These are phyloP conservation scores for Bombus vancouverensis DNA, from an alignment of 1,140 invertebrate species.

Conservation along the genomic window DNA sequence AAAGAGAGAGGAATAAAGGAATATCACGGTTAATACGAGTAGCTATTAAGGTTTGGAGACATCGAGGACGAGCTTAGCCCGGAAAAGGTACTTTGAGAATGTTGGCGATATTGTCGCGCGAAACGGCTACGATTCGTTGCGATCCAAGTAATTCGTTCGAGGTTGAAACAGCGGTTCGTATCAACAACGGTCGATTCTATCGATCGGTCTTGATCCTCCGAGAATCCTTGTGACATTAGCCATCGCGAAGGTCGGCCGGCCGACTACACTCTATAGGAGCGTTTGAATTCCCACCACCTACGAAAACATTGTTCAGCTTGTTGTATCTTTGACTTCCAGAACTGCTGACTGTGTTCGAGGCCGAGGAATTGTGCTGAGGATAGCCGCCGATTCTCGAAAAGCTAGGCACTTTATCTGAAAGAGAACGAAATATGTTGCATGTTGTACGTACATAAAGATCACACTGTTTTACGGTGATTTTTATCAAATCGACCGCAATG, in stretches of 20 bases:
- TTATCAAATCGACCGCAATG: too few relatives aligned
- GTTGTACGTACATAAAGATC: background rate
- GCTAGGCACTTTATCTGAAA: conserved; percentile 79
- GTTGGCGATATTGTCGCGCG: conserved; percentile 20
- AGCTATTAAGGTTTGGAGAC: background rate
- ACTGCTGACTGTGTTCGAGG: conserved; percentile 80
- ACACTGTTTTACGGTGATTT: too few relatives aligned
- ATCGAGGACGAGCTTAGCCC: background rate
- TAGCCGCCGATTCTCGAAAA: conserved; percentile 77
- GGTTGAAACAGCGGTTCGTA: background rate
- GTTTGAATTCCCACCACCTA: conserved; percentile 73
- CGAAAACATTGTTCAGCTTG: conserved; percentile 79
- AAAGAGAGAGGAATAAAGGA: background rate
- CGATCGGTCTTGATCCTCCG: background rate
- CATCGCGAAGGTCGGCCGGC: conserved; percentile 77
- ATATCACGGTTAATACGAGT: background rate
- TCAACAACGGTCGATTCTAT: background rate
- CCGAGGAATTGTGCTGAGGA: conserved; percentile 78
- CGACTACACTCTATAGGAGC: conserved; percentile 73
- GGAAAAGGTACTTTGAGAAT: conserved; percentile 1
- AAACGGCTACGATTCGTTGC: conserved; percentile 57
- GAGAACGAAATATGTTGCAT: background rate
- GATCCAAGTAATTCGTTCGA: conserved; percentile 56
- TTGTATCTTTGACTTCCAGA: conserved; percentile 81
- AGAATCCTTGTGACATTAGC: conserved; percentile 68